Conservation (phyloP, 1,140 invertebrate species). For the Eubasilissa regina region DNA sequence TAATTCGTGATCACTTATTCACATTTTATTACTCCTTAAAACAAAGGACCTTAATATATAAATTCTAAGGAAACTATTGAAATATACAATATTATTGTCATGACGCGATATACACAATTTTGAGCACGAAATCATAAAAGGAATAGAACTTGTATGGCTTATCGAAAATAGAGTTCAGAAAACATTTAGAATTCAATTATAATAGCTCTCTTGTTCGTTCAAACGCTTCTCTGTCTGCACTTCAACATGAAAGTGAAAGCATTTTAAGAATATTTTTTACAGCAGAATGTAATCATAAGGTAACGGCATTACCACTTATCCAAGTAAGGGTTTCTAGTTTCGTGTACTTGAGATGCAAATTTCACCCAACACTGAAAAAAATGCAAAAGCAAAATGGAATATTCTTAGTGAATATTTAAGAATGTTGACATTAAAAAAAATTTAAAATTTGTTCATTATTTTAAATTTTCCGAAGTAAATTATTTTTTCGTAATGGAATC, state of each 20-base stretch:
- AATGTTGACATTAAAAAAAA: no score
- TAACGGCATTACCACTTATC: constrained; percentile 6
- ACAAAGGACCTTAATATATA: not conserved
- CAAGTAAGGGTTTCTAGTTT: not conserved
- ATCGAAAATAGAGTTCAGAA: not conserved
- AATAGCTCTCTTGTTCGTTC: constrained; percentile 16
- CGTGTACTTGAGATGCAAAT: not conserved
- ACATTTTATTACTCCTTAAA: not conserved
- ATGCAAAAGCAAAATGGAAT: no score
- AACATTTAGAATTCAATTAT: constrained; percentile 30
- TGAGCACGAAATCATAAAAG: no score
- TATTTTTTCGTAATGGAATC: no score
- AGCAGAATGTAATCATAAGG: constrained; percentile 19
- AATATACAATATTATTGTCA: no score
- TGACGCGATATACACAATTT: no score
- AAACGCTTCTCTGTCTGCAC: constrained; percentile 20
- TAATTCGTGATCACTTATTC: not conserved
- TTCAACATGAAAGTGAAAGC: constrained; percentile 7
- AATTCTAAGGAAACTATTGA: no score
- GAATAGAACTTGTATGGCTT: not conserved
- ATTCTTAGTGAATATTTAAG: no score
- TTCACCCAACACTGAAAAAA: not conserved
- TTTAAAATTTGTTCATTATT: no score
- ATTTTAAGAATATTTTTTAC: constrained; percentile 18
- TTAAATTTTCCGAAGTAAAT: no score